A percentile compares a stretch with the other conserved stretches of the same genome.
Conservation (phyloP, 2,888 invertebrate genomes). For the Polyommatus iphigenia region DNA sequence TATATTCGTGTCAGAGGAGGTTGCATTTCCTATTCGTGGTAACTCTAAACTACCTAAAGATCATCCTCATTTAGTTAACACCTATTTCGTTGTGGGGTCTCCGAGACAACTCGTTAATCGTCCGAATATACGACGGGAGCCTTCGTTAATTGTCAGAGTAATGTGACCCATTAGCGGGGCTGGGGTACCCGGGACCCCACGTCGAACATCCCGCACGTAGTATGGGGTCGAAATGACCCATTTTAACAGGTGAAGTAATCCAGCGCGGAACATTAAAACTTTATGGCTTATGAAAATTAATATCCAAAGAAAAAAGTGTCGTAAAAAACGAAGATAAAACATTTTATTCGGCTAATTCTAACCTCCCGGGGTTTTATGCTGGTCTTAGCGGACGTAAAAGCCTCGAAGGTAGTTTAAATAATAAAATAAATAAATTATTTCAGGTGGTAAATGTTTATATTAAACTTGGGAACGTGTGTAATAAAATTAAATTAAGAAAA, state of each 20-base stretch:
- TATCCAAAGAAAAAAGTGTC: slow-evolving; percentile 21
- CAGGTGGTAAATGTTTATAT: neutral
- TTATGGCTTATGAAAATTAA: slow-evolving; percentile 15
- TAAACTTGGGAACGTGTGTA: neutral
- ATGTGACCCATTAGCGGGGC: neutral
- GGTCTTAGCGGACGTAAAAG: neutral
- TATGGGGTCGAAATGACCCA: neutral
- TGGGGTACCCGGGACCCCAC: neutral
- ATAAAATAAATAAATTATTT: slow-evolving; percentile 2
- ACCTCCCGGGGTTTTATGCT: slow-evolving; percentile 5
- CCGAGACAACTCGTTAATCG: neutral
- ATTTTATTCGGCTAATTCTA: slow-evolving; percentile 20
- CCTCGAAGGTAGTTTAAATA: slow-evolving; percentile 2
- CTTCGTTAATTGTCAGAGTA: slow-evolving; percentile 5
- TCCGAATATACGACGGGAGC: neutral
- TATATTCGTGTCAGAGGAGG: too few relatives aligned
- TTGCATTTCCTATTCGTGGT: neutral
- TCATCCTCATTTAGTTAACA: neutral
- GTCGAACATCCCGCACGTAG: neutral
- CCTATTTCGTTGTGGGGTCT: neutral
- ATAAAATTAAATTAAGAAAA: neutral
- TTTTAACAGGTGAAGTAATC: slow-evolving; percentile 13
- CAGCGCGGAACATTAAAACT: neutral
- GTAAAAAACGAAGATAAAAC: slow-evolving; percentile 12
- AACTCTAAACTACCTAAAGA: neutral